Conservation (phyloP, 2,888 invertebrate genomes). For the Drosophila melanosoma region DNA sequence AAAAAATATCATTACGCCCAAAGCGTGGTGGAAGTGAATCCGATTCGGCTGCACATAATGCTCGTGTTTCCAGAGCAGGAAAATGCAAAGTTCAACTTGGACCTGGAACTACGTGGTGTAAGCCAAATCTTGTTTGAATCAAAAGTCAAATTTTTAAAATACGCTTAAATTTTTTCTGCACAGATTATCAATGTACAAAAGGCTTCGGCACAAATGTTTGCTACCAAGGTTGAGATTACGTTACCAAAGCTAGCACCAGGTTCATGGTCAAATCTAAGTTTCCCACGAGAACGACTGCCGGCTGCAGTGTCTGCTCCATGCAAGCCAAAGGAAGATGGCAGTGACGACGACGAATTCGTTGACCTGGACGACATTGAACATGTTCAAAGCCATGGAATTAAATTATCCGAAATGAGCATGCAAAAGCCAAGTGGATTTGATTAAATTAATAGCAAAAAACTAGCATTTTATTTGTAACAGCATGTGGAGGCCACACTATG, state of each 20-base stretch:
- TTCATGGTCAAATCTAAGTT: conserved; percentile 92
- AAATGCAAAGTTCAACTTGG: conserved; percentile 89
- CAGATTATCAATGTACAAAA: conserved; percentile 91
- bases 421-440: conserved; percentile 66
- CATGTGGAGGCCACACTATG: conserved; percentile 17
- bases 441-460: conserved; percentile 42
- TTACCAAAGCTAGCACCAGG: conserved; percentile 94
- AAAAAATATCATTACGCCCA: conserved; percentile 93
- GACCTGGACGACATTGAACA: conserved; percentile 90
- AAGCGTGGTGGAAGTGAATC: conserved; percentile 92
- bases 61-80: conserved; percentile 92
- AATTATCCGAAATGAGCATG: conserved; percentile 75
- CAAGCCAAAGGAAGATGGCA: conserved; percentile 64
- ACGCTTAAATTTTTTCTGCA: not conserved
- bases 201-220: conserved; percentile 91
- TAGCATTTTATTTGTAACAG: conserved; percentile 58
- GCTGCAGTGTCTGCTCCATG: conserved; percentile 28
- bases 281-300: conserved; percentile 85
- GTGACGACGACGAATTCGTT: conserved; percentile 88
- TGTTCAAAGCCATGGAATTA: conserved; percentile 64
- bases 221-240: conserved; percentile 96
- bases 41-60: conserved; percentile 90
- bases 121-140: conserved; percentile 65
- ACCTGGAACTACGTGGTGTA: conserved; percentile 93
- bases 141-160: not conserved